These are phyloP conservation scores for Cylloceria caligata DNA, from an alignment of 2,888 invertebrate genomes.

Conservation along the genomic window DNA sequence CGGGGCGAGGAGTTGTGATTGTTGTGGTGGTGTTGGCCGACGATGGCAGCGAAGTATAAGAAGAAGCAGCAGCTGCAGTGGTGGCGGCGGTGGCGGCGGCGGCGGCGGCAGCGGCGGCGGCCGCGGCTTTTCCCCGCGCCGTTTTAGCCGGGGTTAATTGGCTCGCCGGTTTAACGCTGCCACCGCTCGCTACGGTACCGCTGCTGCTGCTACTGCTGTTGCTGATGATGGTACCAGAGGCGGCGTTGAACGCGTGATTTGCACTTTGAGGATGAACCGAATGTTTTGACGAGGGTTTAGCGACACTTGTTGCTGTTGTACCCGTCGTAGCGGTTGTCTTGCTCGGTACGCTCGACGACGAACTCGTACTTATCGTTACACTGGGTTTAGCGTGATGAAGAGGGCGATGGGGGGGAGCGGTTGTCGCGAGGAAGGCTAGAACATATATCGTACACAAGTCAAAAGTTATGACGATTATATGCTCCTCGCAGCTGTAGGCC, in stretches of 20 bases:
- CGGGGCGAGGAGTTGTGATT: constrained; percentile 57
- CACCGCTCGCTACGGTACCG: constrained; percentile 64
- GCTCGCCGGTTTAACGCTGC: constrained; percentile 8
- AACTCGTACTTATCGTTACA: constrained; percentile 71
- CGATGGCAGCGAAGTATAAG: constrained; percentile 61
- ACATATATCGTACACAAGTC: constrained; percentile 82
- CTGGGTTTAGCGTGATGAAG: constrained; percentile 80
- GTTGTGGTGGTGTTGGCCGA: constrained; percentile 57
- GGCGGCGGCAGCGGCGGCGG: constrained; percentile 75
- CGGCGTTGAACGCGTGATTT: constrained; percentile 67
- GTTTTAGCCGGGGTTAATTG: constrained; percentile 1
- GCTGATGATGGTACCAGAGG: constrained; percentile 74
- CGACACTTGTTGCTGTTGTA: constrained; percentile 72
- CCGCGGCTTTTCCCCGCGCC: constrained; percentile 47
- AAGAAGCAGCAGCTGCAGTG: constrained; percentile 76
- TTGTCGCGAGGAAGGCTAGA: constrained; percentile 92
- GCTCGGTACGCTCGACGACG: constrained; percentile 64
- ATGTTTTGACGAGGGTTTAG: constrained; percentile 80
- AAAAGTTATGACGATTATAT: constrained; percentile 53
- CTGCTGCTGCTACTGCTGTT: constrained; percentile 77
- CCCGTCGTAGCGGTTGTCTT: constrained; percentile 68
- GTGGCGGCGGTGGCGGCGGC: constrained; percentile 73
- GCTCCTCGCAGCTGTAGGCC: constrained; percentile 3
- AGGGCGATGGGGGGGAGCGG: constrained; percentile 88
- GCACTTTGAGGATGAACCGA: constrained; percentile 77